These are phyloP conservation scores for Nyctalus aviator DNA, from an alignment of 2,797 vertebrate species.

Conservation along the genomic window DNA sequence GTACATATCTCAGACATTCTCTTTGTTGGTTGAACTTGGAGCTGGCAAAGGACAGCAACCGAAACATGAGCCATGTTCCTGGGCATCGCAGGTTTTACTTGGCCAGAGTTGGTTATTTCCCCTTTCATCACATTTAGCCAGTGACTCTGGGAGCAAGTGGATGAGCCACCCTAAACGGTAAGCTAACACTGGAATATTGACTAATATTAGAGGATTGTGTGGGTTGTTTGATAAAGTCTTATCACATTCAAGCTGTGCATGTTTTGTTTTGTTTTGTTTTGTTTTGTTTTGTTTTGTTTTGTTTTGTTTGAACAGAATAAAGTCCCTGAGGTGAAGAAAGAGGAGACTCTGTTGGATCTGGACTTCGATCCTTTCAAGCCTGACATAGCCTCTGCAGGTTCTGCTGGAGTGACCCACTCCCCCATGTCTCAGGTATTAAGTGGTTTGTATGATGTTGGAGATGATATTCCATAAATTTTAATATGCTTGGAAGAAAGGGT, in stretches of 20 bases:
- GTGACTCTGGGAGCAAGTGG: not conserved
- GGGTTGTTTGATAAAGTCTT: not conserved
- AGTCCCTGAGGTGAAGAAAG: slow-evolving; percentile 89
- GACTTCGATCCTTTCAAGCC: slow-evolving; percentile 98
- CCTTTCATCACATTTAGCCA: not conserved
- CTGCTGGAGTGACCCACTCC: slow-evolving; percentile 89
- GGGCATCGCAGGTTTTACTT: not conserved
- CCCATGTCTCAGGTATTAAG: slow-evolving; percentile 94
- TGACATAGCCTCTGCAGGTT: slow-evolving; percentile 86
- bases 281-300: not conserved
- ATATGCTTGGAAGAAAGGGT: not conserved
- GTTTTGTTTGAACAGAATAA: slow-evolving; percentile 90
- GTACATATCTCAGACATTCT: not conserved
- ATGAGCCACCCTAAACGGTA: not conserved
- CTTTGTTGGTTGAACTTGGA: not conserved
- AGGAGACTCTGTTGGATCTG: slow-evolving; percentile 95
- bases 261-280: slow-evolving; percentile 42
- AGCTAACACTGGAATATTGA: not conserved
- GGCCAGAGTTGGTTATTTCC: not conserved
- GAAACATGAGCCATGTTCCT: not conserved
- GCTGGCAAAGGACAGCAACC: not conserved
- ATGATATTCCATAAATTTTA: not conserved
- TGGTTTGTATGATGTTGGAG: not conserved
- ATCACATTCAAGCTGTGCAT: not conserved
- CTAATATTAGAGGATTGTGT: not conserved